Conservation (phyloP, 2,113 vertebrate species). For the Centropus unirufus region DNA sequence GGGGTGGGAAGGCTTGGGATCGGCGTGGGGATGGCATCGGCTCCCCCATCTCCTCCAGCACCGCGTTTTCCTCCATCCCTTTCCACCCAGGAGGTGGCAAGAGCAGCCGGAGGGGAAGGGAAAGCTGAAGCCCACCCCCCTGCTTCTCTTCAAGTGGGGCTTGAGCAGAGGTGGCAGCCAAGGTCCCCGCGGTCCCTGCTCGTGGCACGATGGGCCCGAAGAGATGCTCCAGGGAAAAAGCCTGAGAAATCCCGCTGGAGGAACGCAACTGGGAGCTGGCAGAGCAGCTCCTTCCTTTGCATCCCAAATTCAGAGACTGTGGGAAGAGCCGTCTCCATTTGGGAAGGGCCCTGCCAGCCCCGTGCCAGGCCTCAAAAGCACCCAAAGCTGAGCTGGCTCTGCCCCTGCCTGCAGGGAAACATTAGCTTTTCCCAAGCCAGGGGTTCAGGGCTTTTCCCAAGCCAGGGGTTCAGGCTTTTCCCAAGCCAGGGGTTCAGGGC, state of each 20-base stretch:
- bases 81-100: accelerated
- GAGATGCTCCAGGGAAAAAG: not conserved
- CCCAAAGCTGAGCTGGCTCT: not conserved
- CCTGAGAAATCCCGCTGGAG: not conserved
- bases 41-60: accelerated
- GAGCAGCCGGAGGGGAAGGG: not conserved
- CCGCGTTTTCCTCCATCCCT: not conserved
- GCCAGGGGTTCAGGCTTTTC: not conserved
- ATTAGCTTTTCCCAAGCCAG: not conserved
- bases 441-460: not conserved
- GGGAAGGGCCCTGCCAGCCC: not conserved
- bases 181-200: not conserved
- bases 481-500: not conserved
- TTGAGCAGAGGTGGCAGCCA: not conserved
- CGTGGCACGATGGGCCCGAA: accelerated
- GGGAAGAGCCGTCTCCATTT: accelerated
- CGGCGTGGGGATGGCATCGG: not conserved
- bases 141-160: not conserved
- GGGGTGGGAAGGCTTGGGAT: not conserved
- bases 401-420: not conserved
- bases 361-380: accelerated
- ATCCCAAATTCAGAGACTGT: accelerated
- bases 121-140: not conserved
- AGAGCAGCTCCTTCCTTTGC: not conserved
- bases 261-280: accelerated